A percentile compares a stretch with the other conserved stretches of the same genome.
Evolutionary conservation across 2,113 vertebrate species (phyloP).

Genomic region (Serinus canaria): DNA sequence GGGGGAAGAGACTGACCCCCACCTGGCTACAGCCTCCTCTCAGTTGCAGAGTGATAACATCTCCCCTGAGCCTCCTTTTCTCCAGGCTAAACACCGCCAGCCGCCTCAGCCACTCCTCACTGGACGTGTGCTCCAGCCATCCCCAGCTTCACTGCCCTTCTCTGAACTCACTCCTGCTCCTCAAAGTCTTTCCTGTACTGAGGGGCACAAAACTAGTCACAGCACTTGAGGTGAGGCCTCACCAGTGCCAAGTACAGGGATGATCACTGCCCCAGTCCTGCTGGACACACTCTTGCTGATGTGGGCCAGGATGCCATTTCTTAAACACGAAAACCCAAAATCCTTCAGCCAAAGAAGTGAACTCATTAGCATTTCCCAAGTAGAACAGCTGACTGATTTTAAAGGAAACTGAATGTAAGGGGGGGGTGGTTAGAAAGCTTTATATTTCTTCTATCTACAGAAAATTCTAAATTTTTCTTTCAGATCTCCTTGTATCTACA

Average conservation of each 20-base stretch:
- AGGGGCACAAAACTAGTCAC: background rate
- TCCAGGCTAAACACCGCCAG: no score
- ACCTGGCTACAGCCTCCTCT: background rate
- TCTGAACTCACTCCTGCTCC: background rate
- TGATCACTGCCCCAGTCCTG: background rate
- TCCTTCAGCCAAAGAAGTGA: background rate
- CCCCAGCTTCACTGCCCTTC: background rate
- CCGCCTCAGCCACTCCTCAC: accelerated
- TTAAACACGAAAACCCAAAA: background rate
- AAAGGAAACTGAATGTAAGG: background rate
- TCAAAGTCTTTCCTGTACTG: background rate
- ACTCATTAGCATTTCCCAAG: background rate
- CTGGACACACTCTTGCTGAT: no score
- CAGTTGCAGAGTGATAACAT: background rate
- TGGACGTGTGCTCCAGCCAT: background rate
- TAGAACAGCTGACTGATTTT: background rate
- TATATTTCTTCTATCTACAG: background rate
- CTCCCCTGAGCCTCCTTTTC: no score
- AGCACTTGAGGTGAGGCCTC: background rate
- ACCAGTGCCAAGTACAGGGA: accelerated
- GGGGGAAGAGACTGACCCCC: accelerated
- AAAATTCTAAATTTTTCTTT: background rate
- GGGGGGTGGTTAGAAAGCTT: accelerated
- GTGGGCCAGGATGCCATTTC: background rate
- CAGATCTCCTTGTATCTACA: background rate